Percentiles rank a stretch among this genome's conserved stretches.
Conservation (phyloP, 2,113 vertebrate genomes). For the Turnix velox region DNA sequence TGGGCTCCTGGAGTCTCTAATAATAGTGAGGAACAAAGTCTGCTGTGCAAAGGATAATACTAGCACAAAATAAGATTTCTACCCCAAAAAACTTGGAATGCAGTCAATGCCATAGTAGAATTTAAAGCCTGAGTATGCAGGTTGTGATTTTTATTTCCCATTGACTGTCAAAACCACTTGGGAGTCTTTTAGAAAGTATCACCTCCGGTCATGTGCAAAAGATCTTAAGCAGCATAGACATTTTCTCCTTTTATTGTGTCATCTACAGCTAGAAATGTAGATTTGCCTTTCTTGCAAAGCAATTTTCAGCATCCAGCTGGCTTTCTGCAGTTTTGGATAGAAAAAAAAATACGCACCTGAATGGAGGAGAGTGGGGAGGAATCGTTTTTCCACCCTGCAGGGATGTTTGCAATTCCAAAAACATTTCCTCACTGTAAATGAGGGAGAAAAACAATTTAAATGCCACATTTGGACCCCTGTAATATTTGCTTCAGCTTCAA, state of each 20-base stretch:
- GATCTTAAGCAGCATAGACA: neutral
- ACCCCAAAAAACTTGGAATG: neutral
- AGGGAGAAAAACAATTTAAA: neutral
- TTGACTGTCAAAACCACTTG: neutral
- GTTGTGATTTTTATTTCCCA: neutral
- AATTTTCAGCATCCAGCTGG: conserved; percentile 10
- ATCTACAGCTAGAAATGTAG: neutral
- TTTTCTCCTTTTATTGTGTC: neutral
- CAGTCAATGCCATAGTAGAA: accelerated
- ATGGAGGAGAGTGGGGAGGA: neutral
- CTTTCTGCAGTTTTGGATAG: neutral
- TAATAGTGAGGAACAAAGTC: neutral
- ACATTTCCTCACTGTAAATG: neutral
- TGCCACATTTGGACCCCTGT: neutral
- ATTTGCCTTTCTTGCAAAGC: conserved; percentile 12
- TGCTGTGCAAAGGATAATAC: neutral
- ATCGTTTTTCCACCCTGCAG: conserved; percentile 1
- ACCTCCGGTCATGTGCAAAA: neutral
- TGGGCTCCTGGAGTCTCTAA: neutral
- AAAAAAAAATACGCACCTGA: neutral
- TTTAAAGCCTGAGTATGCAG: neutral
- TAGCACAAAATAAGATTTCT: neutral
- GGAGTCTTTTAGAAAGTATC: neutral
- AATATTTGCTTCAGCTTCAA: neutral
- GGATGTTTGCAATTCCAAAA: neutral